Conservation (phyloP, 2,113 vertebrate genomes). For the Anseranas semipalmata region DNA sequence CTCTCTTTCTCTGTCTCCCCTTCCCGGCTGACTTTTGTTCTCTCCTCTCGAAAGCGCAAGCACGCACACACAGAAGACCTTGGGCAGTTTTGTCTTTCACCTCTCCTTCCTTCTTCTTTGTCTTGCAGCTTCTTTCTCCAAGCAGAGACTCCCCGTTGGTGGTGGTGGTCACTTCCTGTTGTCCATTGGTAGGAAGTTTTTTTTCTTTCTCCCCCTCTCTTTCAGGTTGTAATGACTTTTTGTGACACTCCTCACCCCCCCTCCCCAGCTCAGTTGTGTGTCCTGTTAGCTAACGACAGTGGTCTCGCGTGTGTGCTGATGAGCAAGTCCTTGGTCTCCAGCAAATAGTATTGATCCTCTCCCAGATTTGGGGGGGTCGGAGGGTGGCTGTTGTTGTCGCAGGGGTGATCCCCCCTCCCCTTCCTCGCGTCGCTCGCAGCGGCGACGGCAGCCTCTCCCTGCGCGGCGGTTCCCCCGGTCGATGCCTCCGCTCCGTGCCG, state of each 20-base stretch:
- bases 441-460: background rate
- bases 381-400: background rate
- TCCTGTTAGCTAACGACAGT: conserved; percentile 36
- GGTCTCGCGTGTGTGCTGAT: background rate
- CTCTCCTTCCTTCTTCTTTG: conserved; percentile 67
- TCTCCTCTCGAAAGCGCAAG: conserved; percentile 5
- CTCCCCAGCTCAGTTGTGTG: background rate
- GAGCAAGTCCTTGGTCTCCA: conserved; percentile 25
- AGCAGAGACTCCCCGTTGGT: conserved; percentile 53
- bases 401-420: background rate
- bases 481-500: conserved; percentile 10
- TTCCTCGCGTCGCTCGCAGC: background rate
- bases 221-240: conserved; percentile 61
- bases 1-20: background rate
- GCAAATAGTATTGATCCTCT: conserved; percentile 38
- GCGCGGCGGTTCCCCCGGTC: background rate
- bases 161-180: conserved; percentile 71
- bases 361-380: background rate
- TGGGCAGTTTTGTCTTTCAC: conserved; percentile 62
- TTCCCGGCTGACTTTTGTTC: conserved; percentile 66
- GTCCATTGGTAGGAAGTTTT: conserved; percentile 70
- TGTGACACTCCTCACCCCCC: conserved; percentile 23
- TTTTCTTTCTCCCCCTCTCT: background rate
- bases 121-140: conserved; percentile 67
- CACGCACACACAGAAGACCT: conserved; percentile 26